phyloP scores from a whole-genome alignment of 2,797 vertebrate species.

The Mus minutoides region DNA sequence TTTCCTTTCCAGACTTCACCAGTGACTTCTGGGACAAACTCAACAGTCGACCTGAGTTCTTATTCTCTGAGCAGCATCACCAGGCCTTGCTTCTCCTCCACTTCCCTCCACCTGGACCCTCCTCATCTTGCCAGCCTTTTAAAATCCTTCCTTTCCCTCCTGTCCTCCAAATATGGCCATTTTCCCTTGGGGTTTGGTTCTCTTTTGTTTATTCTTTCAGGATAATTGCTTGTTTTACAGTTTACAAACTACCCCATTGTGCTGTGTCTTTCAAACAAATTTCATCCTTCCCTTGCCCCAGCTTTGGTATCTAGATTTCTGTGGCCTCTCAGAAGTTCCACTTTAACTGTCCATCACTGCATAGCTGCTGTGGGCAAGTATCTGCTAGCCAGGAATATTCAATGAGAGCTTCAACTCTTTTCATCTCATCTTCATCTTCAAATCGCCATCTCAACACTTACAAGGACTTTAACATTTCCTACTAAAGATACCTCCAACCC shows the following conservation, averaged over 20 bases:
- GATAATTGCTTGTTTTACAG: background rate
- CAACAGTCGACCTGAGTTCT: background rate
- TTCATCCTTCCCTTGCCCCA: background rate
- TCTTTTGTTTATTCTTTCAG: background rate
- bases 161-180: background rate
- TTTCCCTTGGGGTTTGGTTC: background rate
- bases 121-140: background rate
- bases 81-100: background rate
- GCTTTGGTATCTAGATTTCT: background rate
- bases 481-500: background rate
- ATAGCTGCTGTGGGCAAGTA: accelerated
- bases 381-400: background rate
- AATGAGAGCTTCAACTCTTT: background rate
- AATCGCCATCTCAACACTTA: background rate
- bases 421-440: background rate
- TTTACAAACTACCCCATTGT: background rate
- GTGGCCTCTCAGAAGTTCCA: background rate
- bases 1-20: background rate
- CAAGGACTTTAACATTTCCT: background rate
- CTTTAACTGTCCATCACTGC: background rate
- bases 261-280: background rate
- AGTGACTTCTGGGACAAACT: background rate
- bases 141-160: background rate
- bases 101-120: background rate
- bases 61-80: accelerated